Evolutionary conservation across 2,797 vertebrate genomes (phyloP).

Genomic region (Odontamblyopus rebecca): DNA sequence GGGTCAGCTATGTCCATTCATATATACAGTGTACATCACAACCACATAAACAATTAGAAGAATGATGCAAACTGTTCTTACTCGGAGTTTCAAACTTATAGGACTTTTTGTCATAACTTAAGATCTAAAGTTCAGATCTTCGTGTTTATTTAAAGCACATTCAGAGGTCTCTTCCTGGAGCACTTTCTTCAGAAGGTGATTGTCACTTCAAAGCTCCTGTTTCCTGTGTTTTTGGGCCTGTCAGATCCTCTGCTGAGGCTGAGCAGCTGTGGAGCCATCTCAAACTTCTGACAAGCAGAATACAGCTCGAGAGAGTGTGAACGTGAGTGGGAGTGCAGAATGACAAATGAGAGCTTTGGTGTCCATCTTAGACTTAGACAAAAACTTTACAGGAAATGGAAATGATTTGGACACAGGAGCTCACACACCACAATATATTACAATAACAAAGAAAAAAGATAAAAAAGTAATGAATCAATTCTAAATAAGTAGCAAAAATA

Average conservation of each 20-base stretch:
- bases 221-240: background rate
- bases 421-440: too few species aligned
- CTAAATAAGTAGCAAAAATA: too few species aligned
- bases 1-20: too few species aligned
- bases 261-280: background rate
- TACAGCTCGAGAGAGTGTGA: background rate
- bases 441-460: too few species aligned
- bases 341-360: background rate
- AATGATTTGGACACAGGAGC: too few species aligned
- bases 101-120: background rate
- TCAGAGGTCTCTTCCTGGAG: background rate
- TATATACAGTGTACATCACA: background rate
- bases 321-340: background rate
- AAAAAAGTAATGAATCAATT: too few species aligned
- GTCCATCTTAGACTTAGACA: slow-evolving; percentile 4
- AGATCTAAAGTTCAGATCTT: background rate
- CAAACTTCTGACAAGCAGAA: background rate
- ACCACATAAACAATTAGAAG: background rate
- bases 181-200: background rate
- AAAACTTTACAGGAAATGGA: background rate
- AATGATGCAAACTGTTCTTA: background rate
- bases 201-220: slow-evolving; percentile 5
- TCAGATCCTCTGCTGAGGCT: background rate
- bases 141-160: slow-evolving; percentile 2
- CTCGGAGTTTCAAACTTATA: background rate